Evolutionary conservation across 2,113 vertebrate genomes (phyloP), one percentile per base, ranked within the genome.

Genomic region (Rousettus leschenaultii): DNA sequence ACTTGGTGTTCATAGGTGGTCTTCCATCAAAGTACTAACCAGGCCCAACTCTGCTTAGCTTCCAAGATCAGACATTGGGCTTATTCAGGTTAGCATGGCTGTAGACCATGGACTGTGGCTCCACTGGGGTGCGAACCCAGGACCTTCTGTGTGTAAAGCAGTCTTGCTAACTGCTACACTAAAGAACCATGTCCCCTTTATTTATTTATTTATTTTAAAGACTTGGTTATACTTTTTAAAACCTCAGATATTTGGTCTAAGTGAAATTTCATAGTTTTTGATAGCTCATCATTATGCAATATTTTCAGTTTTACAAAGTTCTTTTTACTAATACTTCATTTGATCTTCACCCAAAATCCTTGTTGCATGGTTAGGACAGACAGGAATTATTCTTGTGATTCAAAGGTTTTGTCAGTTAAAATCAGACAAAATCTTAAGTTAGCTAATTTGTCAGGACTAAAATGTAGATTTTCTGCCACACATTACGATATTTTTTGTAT

Each of bases 251-350:
- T 73, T 68, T 87, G 26, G 19, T 7, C 10, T 66, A 73, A 73
- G 48, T 95, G 65, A 89, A 77, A 80, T 94, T 91, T 89, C 30
- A 71, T 59, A 55, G 2, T 82, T 66, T 93, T 61, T 95, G 43
- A 78, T 65, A 74, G 6, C 43, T 3, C 24, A 24, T 35, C 13
- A 63, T 68, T 91, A 33, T 92, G 22, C 40, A 66, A 3, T 95
- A 2, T 86, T 88, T 87, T 65, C 77, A 59, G 38, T 80, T 94
- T 74, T 86, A 75, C 9, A 48, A 12, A 77, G 26, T 65, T 77
- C 11, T 80, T 89, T 40, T 96, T 71, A 85, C 33, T 90, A 8
- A 22, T 79, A 71, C 43, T 96, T 91, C 5, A 73, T 75, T 91
- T 93, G 30, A 85, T 91, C 65, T n/a, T 83, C 26, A 63, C 26